Evolutionary conservation across 1,140 invertebrate species (phyloP).

Genomic region (Drosophila malerkotliana): DNA sequence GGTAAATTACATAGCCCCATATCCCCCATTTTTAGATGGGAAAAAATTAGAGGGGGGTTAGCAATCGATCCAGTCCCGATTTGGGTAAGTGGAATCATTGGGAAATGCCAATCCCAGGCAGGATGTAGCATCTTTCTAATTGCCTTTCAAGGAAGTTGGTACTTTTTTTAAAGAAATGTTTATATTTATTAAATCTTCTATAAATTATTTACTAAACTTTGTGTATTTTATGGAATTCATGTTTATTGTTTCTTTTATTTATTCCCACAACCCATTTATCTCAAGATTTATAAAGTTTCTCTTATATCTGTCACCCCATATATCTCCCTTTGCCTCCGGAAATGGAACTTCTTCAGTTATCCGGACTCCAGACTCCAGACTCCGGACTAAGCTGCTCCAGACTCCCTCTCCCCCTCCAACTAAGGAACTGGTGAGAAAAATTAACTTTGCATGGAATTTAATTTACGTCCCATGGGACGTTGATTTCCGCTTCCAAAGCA

Average conservation of each 20-base stretch:
- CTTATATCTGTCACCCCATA: constrained; percentile 17
- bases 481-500: constrained; percentile 81
- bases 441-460: constrained; percentile 83
- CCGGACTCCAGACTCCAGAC: background rate
- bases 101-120: constrained; percentile 17
- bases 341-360: constrained; percentile 31
- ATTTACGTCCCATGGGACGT: constrained; percentile 79
- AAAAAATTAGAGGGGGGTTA: background rate
- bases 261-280: background rate
- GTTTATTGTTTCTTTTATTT: too few relatives aligned
- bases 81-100: constrained; percentile 31
- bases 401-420: background rate
- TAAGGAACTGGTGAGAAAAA: constrained; percentile 46
- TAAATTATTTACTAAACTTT: too few relatives aligned
- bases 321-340: constrained; percentile 13
- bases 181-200: too few relatives aligned
- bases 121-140: constrained; percentile 31
- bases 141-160: constrained; percentile 26
- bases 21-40: constrained; percentile 28
- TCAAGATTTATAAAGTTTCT: constrained; percentile 28
- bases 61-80: constrained; percentile 10
- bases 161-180: background rate
- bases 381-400: constrained; percentile 35
- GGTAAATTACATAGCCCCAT: constrained; percentile 65
- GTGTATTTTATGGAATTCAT: too few relatives aligned